Evolutionary conservation across 2,113 vertebrate species (phyloP), one percentile per base, ranked within the genome.

Genomic region (Glaucomys volans): DNA sequence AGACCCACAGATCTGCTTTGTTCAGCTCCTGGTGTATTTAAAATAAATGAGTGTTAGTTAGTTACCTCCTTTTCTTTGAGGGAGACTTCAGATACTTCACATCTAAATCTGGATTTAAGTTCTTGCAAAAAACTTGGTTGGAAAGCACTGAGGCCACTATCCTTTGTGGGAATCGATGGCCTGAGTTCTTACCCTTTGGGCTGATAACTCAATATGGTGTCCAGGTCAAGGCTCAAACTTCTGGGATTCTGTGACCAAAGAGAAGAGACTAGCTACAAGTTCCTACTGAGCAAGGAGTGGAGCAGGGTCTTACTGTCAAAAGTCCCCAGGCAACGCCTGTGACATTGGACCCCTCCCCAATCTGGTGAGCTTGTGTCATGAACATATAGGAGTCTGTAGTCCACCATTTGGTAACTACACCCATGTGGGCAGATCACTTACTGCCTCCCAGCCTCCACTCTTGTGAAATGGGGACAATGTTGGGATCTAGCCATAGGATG

Each of bases 181-280:
- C 5, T 4, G 20, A 20, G 30, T 8, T n/a, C 26, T 71, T 2
- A 0, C 18, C 6, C 0, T 3, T 22, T 22, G 62, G 6, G 18
- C n/a, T 30, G 24, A 20, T 0, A 1, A 54, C 28, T 2, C 59
- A 28, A 1, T 0, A 17, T 85, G 20, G 28, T 12, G 32, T 2
- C 28, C 9, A 26, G 18, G 35, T 44, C 22, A 44, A 16, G 35
- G 91, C 9, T 13, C 2, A 28, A 6, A 22, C 26, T 40, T 28
- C 3, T 2, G 35, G 16, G 66, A 8, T n/a, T 8, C 72, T n/a
- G 24, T 7, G 87, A 20, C 42, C 16, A 6, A 40, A 79, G 28
- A 37, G 17, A 13, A 4, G 6, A 67, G 20, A 3, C 8, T 0
- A 1, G 42, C 14, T 26, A 24, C 28, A 12, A 28, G 40, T 37